Evolutionary conservation across 2,113 vertebrate genomes (phyloP).

Genomic region (Antennarius striatus): DNA sequence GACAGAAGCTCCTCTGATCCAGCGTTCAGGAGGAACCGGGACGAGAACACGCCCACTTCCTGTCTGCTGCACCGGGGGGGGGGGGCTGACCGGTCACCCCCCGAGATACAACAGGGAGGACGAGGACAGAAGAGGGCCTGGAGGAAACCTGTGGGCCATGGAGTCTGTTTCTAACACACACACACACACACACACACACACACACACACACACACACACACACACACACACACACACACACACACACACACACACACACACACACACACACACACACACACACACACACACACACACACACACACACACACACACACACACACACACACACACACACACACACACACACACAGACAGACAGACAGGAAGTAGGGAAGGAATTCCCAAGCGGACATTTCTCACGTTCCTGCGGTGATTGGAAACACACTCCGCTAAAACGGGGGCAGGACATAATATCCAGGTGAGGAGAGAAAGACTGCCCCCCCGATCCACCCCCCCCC

Average conservation of each 20-base stretch:
- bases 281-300: neutral
- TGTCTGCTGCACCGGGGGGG: too few species aligned
- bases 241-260: neutral
- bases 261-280: neutral
- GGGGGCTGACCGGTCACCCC: too few species aligned
- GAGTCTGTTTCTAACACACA: too few species aligned
- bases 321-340: neutral
- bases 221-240: conserved; percentile 2
- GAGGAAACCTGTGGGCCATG: too few species aligned
- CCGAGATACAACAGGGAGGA: too few species aligned
- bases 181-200: too few species aligned
- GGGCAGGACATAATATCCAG: conserved; percentile 90
- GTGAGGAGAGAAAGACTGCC: conserved; percentile 95
- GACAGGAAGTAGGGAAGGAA: conserved; percentile 74
- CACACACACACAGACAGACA: conserved; percentile 30
- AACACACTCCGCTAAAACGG: conserved; percentile 84
- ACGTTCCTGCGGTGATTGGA: conserved; percentile 86
- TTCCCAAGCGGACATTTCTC: conserved; percentile 86
- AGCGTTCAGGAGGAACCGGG: too few species aligned
- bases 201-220: conserved; percentile 3
- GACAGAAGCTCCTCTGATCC: neutral
- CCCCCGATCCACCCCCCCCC: conserved; percentile 70
- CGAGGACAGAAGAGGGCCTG: too few species aligned
- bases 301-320: conserved; percentile 15
- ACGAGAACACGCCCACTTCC: too few species aligned